A percentile compares a stretch with the other conserved stretches of the same genome.
Conservation (phyloP, 2,113 vertebrate genomes). For the Caloenas nicobarica region DNA sequence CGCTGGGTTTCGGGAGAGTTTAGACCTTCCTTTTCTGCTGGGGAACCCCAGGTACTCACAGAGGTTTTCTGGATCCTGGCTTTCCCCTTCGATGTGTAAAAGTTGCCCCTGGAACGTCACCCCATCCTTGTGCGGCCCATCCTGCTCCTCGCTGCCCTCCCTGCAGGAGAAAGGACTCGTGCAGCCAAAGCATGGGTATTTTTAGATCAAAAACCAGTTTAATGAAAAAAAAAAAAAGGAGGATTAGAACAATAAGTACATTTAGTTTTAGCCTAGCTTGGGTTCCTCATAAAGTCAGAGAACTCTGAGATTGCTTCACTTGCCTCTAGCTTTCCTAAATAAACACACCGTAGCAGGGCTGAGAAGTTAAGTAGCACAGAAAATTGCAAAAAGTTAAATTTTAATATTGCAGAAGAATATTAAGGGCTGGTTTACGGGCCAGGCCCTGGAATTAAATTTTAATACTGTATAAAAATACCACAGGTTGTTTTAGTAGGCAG, state of each 20-base stretch:
- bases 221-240: background rate
- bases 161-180: background rate
- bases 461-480: background rate
- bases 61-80: too few species aligned
- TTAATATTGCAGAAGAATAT: background rate
- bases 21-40: too few species aligned
- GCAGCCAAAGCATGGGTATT: background rate
- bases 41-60: too few species aligned
- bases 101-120: too few species aligned
- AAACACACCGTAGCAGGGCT: background rate
- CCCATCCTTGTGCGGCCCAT: too few species aligned
- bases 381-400: background rate
- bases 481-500: background rate
- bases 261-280: constrained; percentile 24
- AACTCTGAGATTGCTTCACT: background rate
- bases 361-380: background rate
- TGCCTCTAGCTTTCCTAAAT: constrained; percentile 8
- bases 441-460: background rate
- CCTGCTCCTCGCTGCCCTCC: too few species aligned
- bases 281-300: background rate
- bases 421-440: background rate
- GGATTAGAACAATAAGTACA: constrained; percentile 13
- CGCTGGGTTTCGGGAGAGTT: too few species aligned
- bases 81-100: too few species aligned
- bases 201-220: constrained; percentile 5